Percentiles rank a stretch among this genome's conserved stretches.
Conservation (phyloP, 35 echinoderm and acorn worm genomes). For the Amphiura filiformis region DNA sequence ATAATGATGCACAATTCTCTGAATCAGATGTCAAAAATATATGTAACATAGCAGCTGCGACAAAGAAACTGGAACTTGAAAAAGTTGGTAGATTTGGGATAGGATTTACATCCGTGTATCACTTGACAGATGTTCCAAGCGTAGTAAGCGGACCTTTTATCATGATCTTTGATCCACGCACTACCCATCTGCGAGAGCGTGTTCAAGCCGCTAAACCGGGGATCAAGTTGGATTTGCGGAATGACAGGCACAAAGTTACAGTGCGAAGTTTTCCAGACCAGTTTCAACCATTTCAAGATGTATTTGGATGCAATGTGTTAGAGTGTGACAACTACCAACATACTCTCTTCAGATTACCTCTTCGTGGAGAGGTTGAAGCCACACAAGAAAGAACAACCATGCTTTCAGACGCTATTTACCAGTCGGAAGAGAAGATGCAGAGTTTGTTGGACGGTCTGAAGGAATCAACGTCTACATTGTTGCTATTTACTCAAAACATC, state of each 20-base stretch:
- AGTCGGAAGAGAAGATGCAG: conserved; percentile 22
- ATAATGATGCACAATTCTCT: conserved; percentile 64
- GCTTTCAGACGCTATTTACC: conserved; percentile 17
- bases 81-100: conserved; percentile 71
- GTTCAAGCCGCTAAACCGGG: conserved; percentile 20
- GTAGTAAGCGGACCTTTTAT: conserved; percentile 45
- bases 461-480: conserved; percentile 24
- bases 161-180: conserved; percentile 68
- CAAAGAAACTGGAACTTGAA: conserved; percentile 27
- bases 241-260: background rate
- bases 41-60: conserved; percentile 39
- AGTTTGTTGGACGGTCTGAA: conserved; percentile 11
- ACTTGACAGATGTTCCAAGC: conserved; percentile 58
- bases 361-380: conserved; percentile 6
- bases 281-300: conserved; percentile 54
- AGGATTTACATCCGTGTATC: conserved; percentile 72
- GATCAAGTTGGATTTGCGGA: conserved; percentile 38
- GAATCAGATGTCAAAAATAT: conserved; percentile 68
- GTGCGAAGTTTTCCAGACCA: conserved; percentile 49
- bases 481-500: conserved; percentile 67
- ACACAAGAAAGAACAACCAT: conserved; percentile 19
- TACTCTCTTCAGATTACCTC: conserved; percentile 49
- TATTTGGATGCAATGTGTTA: conserved; percentile 52
- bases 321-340: conserved; percentile 18
- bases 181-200: conserved; percentile 17